phyloP scores from a whole-genome alignment of 2,888 invertebrate species.

The Augiades crinisus region DNA sequence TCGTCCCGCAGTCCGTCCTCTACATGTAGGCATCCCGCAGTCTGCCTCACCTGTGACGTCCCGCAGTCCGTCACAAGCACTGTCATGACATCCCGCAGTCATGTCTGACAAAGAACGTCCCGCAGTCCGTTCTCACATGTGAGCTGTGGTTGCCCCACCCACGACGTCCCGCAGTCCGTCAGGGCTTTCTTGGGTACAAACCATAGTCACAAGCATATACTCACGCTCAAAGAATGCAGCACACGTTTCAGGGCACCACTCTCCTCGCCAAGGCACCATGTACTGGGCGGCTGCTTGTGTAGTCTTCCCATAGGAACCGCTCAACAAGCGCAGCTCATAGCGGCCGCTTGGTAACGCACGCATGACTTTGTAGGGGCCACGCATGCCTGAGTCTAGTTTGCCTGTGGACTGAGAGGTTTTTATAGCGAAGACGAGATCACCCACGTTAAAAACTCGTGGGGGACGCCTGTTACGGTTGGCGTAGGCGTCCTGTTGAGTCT shows the following conservation, averaged over 20 bases:
- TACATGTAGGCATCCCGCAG: too few relatives aligned
- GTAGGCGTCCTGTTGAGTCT: background rate
- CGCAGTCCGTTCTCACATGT: too few relatives aligned
- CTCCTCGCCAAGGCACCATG: constrained; percentile 6
- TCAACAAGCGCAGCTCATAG: background rate
- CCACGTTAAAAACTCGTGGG: background rate
- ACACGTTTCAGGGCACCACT: constrained; percentile 5
- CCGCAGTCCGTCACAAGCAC: too few relatives aligned
- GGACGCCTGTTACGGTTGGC: background rate
- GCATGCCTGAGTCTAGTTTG: constrained; percentile 5
- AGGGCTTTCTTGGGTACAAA: too few relatives aligned
- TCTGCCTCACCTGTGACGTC: too few relatives aligned
- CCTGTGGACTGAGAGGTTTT: background rate
- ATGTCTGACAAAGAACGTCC: too few relatives aligned
- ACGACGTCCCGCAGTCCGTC: too few relatives aligned
- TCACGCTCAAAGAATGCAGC: background rate
- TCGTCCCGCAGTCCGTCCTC: too few relatives aligned
- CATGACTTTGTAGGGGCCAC: background rate
- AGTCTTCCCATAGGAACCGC: background rate
- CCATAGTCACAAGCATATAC: background rate
- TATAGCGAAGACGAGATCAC: background rate
- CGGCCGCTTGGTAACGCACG: background rate
- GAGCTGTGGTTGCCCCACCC: too few relatives aligned
- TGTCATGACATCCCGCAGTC: too few relatives aligned
- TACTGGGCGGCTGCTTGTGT: background rate